Evolutionary conservation across 2,113 vertebrate species (phyloP).

Genomic region (Lampris megalopsis): DNA sequence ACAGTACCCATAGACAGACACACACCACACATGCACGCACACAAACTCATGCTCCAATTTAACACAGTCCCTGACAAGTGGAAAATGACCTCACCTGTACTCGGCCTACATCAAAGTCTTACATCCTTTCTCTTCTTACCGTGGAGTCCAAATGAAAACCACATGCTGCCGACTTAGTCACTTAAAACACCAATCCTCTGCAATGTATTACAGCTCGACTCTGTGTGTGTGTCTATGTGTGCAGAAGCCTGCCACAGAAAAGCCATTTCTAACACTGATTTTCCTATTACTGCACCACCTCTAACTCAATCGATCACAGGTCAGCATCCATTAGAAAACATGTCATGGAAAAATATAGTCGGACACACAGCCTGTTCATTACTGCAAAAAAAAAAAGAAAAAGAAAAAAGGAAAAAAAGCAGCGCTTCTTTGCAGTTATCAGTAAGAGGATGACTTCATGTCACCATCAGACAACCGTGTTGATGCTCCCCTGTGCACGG

Average conservation of each 20-base stretch:
- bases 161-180: slow-evolving; percentile 61
- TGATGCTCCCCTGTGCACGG: slow-evolving; percentile 18
- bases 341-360: slow-evolving; percentile 37
- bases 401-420: background rate
- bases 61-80: slow-evolving; percentile 55
- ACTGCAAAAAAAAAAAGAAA: background rate
- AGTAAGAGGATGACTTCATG: slow-evolving; percentile 20
- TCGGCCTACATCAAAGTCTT: slow-evolving; percentile 74
- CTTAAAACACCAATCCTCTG: slow-evolving; percentile 50
- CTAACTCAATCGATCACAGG: slow-evolving; percentile 49
- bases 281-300: slow-evolving; percentile 17
- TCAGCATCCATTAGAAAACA: slow-evolving; percentile 47
- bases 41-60: slow-evolving; percentile 25
- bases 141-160: slow-evolving; percentile 65
- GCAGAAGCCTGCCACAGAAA: slow-evolving; percentile 42
- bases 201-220: slow-evolving; percentile 49
- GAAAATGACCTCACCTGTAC: slow-evolving; percentile 82
- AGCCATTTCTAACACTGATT: slow-evolving; percentile 28
- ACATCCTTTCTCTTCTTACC: slow-evolving; percentile 71
- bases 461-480: slow-evolving; percentile 24
- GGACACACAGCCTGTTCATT: slow-evolving; percentile 27
- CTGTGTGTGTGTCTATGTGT: slow-evolving; percentile 8
- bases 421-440: slow-evolving; percentile 33
- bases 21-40: slow-evolving; percentile 11
- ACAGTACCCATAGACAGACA: background rate